A percentile compares a stretch with the other conserved stretches of the same genome.
Evolutionary conservation across 2,113 vertebrate genomes (phyloP).

Genomic region (Euleptes europaea): DNA sequence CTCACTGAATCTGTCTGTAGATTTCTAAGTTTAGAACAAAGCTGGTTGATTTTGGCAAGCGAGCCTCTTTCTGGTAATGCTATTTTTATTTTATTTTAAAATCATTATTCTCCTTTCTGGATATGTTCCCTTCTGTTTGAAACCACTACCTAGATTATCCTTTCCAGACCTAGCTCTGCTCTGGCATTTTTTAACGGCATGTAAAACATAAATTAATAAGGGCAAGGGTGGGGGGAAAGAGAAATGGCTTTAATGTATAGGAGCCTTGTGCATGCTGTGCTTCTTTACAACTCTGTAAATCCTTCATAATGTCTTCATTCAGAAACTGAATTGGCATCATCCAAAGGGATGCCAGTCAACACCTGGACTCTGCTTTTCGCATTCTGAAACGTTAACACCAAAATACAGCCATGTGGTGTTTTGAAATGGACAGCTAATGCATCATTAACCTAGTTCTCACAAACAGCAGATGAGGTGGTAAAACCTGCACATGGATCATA

Average conservation of each 20-base stretch:
- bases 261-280: not conserved
- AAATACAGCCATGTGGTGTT: constrained; percentile 31
- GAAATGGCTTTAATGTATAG: not conserved
- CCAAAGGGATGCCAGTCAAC: constrained; percentile 21
- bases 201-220: not conserved
- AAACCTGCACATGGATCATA: not conserved
- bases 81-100: not conserved
- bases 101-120: not conserved
- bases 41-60: not conserved
- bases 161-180: not conserved
- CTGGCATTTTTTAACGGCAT: not conserved
- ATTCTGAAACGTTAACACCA: not conserved
- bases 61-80: not conserved
- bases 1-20: not conserved
- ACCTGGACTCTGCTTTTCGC: constrained; percentile 1
- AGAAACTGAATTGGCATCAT: not conserved
- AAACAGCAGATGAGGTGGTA: not conserved
- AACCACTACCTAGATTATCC: not conserved
- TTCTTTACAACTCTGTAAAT: constrained; percentile 5
- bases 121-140: not conserved
- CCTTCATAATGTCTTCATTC: not conserved
- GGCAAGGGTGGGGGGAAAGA: not conserved
- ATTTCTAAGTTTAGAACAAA: not conserved
- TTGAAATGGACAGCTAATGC: not conserved
- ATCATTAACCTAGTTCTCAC: not conserved